These are phyloP conservation scores for Aphrophora alni DNA, from an alignment of 2,888 invertebrate genomes.

Conservation along the genomic window DNA sequence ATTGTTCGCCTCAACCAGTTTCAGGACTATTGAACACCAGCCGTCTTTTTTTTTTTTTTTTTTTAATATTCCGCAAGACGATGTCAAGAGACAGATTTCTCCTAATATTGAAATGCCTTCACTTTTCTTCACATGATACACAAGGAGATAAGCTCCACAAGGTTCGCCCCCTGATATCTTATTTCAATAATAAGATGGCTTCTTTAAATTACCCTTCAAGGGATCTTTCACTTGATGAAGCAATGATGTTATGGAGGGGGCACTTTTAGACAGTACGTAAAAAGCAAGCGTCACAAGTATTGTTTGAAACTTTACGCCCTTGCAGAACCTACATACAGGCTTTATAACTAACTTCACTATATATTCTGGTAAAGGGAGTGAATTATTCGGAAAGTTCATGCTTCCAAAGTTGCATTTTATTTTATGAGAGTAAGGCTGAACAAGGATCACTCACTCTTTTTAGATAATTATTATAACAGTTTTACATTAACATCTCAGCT, in stretches of 20 bases:
- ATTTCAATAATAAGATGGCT: constrained; percentile 12
- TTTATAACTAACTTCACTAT: neutral
- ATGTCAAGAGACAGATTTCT: constrained; percentile 8
- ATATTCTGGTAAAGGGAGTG: neutral
- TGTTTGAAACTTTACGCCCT: no score
- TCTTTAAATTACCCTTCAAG: no score
- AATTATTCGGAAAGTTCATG: neutral
- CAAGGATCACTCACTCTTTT: neutral
- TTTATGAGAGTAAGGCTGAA: neutral
- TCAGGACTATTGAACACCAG: no score
- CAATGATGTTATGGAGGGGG: no score
- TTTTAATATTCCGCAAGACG: no score
- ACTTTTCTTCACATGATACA: neutral
- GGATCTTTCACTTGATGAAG: no score
- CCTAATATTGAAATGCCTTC: neutral
- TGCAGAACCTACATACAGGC: neutral
- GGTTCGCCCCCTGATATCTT: neutral
- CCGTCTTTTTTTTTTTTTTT: no score
- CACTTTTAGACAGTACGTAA: constrained; percentile 20
- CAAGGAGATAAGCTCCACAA: neutral
- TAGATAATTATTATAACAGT: constrained; percentile 12
- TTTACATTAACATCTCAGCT: neutral
- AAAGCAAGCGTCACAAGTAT: no score
- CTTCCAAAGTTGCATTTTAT: neutral
- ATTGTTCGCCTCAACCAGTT: no score